These are phyloP conservation scores for Lepeophtheirus salmonis DNA, from an alignment of 1,140 invertebrate species.

Conservation along the genomic window DNA sequence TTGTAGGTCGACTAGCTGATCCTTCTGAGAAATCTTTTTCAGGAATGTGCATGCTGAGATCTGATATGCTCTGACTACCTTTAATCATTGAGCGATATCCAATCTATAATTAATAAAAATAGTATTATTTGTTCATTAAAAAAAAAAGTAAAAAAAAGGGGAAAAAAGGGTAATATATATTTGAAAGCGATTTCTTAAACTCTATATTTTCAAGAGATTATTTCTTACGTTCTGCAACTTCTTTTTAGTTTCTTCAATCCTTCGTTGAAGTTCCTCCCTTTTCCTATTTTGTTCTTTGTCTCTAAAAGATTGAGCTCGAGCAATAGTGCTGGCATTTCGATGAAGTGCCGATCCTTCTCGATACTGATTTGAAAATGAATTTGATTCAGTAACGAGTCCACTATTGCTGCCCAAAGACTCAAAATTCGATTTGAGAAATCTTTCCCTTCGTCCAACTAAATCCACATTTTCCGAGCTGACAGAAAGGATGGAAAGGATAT, in stretches of 20 bases:
- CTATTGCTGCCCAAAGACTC: slow-evolving; percentile 21
- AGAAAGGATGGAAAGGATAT: slow-evolving; percentile 28
- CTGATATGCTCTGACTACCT: slow-evolving; percentile 58
- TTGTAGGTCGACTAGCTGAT: not conserved
- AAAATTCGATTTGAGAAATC: slow-evolving; percentile 47
- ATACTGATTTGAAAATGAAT: slow-evolving; percentile 18
- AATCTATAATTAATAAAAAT: no score
- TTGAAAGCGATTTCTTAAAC: slow-evolving; percentile 25
- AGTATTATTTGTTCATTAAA: no score
- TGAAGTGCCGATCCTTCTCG: slow-evolving; percentile 21
- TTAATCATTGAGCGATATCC: slow-evolving; percentile 51
- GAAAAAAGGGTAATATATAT: no score
- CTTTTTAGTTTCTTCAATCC: slow-evolving; percentile 64
- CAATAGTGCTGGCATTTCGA: slow-evolving; percentile 24
- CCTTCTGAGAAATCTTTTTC: slow-evolving; percentile 26
- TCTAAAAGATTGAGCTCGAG: slow-evolving; percentile 19
- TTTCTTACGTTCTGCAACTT: slow-evolving; percentile 78
- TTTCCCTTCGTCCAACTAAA: slow-evolving; percentile 43
- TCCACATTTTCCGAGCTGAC: slow-evolving; percentile 53
- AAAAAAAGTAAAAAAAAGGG: no score
- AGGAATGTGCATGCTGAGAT: slow-evolving; percentile 40
- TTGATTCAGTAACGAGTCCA: not conserved
- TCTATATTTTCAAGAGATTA: no score
- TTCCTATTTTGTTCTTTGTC: slow-evolving; percentile 28
- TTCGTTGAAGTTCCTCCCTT: slow-evolving; percentile 56